These are phyloP conservation scores for Fistularia commersonii DNA, from an alignment of 2,797 vertebrate species.

Conservation along the genomic window DNA sequence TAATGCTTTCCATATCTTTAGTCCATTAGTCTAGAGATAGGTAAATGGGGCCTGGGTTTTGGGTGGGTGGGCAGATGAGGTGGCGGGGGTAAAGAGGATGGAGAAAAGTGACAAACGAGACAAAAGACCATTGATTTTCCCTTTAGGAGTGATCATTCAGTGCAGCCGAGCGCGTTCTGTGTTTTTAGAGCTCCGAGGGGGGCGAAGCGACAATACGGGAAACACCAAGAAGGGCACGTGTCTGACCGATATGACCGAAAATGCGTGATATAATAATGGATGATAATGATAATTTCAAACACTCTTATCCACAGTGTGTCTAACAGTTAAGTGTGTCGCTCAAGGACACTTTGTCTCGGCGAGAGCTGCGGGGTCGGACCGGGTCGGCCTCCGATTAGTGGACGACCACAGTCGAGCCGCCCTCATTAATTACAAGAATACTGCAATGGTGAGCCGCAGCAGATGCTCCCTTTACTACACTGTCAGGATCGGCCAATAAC, in stretches of 20 bases:
- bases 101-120: conserved; percentile 49
- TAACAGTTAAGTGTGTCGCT: too few species aligned
- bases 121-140: conserved; percentile 61
- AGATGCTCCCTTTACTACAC: too few species aligned
- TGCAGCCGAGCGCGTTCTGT: conserved; percentile 40
- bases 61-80: not conserved
- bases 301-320: too few species aligned
- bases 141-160: conserved; percentile 52
- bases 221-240: conserved; percentile 17
- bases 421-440: conserved; percentile 26
- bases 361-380: too few species aligned
- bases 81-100: conserved; percentile 5
- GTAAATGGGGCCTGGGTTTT: conserved; percentile 7
- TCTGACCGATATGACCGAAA: conserved; percentile 20
- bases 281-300: too few species aligned
- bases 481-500: conserved; percentile 18
- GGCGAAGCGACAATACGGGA: conserved; percentile 22
- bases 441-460: too few species aligned
- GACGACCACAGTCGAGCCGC: too few species aligned
- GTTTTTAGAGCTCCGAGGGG: conserved; percentile 43
- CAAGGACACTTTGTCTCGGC: too few species aligned
- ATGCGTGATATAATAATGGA: too few species aligned
- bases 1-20: conserved; percentile 54
- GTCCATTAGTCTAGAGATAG: conserved; percentile 39
- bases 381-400: too few species aligned